Base-by-base conservation (phyloP, 2,888 invertebrate species). In the Hirtodrosophila histrioides region DNA sequence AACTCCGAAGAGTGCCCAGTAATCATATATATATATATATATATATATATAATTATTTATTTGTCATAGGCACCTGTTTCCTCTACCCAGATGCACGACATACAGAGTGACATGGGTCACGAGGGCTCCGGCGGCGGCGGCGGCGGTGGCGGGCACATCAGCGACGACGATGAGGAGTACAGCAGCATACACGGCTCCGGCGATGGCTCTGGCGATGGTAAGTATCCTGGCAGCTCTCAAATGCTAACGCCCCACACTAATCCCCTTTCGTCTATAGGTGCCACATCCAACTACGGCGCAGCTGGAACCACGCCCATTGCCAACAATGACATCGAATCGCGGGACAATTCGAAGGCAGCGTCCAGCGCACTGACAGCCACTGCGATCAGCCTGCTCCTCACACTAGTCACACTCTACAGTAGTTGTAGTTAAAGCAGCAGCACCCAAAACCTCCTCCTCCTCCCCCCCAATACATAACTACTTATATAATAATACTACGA, bases 51-150 rank as follows among this genome's bases (percentile, higher is more conserved):
- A 23, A 24, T 44, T 3, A 3, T 4, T 2, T 10, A n/a, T 4
- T 2, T 31, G 0, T 24, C 7, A 35, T 29, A 92, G 92, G 74
- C 90, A 61, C 91, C 91, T 8, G 80, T 89, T 2, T 77, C 80
- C 12, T 75, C 80, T 41, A 83, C 88, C 57, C 78, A 88, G 46
- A 88, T 89, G 54, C 91, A 91, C 23, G 91, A 91, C 57, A 90
- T 92, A 66, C 92, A 92, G 78, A 90, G 90, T 66, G 92, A 92
- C 70, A 92, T 92, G 92, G 92, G 91, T 39, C 89, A 88, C 35
- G 92, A 92, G 67, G 91, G 91, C 24, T 91, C 91, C 35, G 84
- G 79, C 5, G 86, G 68, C 8, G 90, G 89, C 29, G 83, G 65
- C 6, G 66, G 17, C 17, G 17, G 17, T 17, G 17, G 64, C 4